Conservation (phyloP, 2,113 vertebrate species). For the Xyliphius kryptos region DNA sequence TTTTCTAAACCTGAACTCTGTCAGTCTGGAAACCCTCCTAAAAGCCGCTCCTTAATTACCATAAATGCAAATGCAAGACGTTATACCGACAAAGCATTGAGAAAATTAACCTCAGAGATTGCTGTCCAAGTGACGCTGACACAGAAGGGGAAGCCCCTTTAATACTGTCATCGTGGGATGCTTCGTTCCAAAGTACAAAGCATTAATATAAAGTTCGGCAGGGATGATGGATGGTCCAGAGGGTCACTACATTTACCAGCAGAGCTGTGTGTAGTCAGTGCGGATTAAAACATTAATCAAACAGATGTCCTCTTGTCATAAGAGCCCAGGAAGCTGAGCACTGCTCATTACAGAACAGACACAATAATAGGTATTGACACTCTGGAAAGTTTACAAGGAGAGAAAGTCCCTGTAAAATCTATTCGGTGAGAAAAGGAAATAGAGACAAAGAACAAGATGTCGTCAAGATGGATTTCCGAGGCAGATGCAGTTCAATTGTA, state of each 20-base stretch:
- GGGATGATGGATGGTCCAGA: conserved; percentile 36
- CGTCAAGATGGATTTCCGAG: conserved; percentile 20
- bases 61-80: conserved; percentile 27
- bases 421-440: neutral
- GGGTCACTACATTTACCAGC: conserved; percentile 18
- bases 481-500: neutral
- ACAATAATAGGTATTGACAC: conserved; percentile 32
- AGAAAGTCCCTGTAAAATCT: neutral
- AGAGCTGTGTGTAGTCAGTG: conserved; percentile 34
- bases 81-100: conserved; percentile 18
- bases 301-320: conserved; percentile 39
- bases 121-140: conserved; percentile 11
- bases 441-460: conserved; percentile 16
- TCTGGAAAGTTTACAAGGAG: conserved; percentile 12
- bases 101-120: conserved; percentile 22
- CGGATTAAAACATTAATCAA: conserved; percentile 50
- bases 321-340: conserved; percentile 29
- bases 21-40: no score
- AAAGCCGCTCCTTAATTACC: conserved; percentile 28
- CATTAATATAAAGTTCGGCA: conserved; percentile 25
- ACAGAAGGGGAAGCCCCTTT: conserved; percentile 27
- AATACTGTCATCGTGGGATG: conserved; percentile 6
- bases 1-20: no score
- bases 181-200: conserved; percentile 3
- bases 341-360: conserved; percentile 34